Base-by-base conservation (phyloP, 2,888 invertebrate species). In the Thyatira batis region DNA sequence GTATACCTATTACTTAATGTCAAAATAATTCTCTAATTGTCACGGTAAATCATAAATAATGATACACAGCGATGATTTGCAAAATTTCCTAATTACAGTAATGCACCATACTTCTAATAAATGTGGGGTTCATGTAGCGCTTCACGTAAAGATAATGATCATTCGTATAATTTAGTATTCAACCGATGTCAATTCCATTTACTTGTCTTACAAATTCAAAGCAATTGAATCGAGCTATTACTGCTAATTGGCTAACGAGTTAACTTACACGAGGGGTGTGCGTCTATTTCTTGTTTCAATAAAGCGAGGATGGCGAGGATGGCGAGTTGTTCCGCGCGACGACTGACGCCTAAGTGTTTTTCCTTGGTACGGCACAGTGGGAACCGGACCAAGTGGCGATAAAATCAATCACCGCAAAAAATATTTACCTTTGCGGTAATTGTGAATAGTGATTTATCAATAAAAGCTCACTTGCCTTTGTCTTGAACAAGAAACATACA, bases 261-360 rank as follows among this genome's bases (percentile, higher is more conserved):
- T 65, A 61, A 65, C 65, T 73, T 63, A 63, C 63, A 62, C 63
- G 69, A 79, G 81, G 82, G 77, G 71, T 73, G 78, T 75, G 65
- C 76, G 75, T 80, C 78, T 77, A 88, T 84, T 85, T 85, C 84
- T 87, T 88, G 82, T 87, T 82, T 76, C 81, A 87, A 88, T 87
- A 89, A 80, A 82, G 80, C 76, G 75, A 76, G 82, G 75, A 71
- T 66, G 45, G 62, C 66, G 58, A 72, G 70, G n/a, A n/a, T 70
- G 69, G 71, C 76, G 84, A 85, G 86, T 85, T 76, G 60, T 58
- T 50, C 68, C 59, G 59, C 54, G 57, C 71, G 71, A 65, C 70
- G 69, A 60, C 67, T 66, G 63, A 65, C 67, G 67, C 67, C 68
- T 60, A 62, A 69, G 76, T 79, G 82, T 80, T 82, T 73, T 59